These are phyloP conservation scores for Polymixis lichenea DNA, from an alignment of 2,888 invertebrate genomes.

Conservation along the genomic window DNA sequence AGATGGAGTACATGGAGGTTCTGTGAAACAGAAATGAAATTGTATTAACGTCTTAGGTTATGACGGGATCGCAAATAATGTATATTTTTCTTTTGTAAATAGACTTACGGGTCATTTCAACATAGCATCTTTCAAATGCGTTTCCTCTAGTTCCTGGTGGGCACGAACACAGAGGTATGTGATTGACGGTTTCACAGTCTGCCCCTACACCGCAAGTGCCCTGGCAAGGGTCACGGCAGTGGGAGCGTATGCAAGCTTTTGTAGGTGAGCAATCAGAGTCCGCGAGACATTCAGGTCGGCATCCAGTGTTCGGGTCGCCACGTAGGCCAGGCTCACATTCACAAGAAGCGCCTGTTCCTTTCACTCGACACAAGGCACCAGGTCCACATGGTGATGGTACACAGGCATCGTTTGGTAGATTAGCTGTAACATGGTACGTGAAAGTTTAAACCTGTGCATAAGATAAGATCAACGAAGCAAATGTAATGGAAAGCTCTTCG, in stretches of 20 bases:
- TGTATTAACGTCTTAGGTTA: not conserved
- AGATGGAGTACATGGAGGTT: constrained; percentile 92
- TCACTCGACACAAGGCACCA: constrained; percentile 95
- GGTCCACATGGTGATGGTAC: constrained; percentile 95
- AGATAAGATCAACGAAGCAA: constrained; percentile 69
- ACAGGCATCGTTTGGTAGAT: constrained; percentile 93
- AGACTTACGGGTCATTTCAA: constrained; percentile 80
- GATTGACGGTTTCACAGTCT: constrained; percentile 93
- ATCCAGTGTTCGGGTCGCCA: constrained; percentile 94
- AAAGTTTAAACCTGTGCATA: constrained; percentile 40
- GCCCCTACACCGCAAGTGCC: constrained; percentile 96
- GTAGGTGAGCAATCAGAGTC: constrained; percentile 97
- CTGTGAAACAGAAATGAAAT: constrained; percentile 72
- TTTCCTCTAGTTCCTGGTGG: constrained; percentile 93
- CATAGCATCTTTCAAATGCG: constrained; percentile 92
- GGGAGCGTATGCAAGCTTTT: constrained; percentile 95
- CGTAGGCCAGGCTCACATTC: constrained; percentile 93
- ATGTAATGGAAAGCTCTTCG: constrained; percentile 75
- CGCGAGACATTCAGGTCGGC: constrained; percentile 96
- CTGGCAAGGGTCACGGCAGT: constrained; percentile 95
- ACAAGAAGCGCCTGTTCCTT: constrained; percentile 93
- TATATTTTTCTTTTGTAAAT: not conserved
- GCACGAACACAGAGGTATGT: constrained; percentile 93
- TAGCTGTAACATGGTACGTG: constrained; percentile 77
- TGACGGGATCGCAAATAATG: not conserved